Percentiles rank a stretch among this genome's conserved stretches.
Conservation (phyloP, 2,113 vertebrate genomes). For the Caranx melampygus region DNA sequence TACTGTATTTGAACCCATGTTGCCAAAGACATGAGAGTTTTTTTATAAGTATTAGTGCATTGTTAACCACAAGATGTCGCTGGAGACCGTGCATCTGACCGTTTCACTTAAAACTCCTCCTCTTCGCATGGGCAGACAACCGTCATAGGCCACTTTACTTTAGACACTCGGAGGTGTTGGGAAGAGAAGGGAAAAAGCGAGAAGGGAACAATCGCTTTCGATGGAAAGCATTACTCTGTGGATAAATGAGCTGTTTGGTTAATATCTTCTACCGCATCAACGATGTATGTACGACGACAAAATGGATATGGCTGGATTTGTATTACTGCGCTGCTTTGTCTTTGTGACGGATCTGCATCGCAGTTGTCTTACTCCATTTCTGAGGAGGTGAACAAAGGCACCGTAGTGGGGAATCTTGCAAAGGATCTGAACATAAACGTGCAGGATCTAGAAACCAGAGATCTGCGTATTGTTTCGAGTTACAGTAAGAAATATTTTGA, state of each 20-base stretch:
- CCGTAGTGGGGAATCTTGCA: constrained; percentile 74
- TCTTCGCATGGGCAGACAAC: too few relatives aligned
- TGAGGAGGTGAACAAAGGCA: constrained; percentile 78
- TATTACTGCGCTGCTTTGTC: constrained; percentile 39
- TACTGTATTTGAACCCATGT: too few relatives aligned
- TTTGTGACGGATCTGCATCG: constrained; percentile 26
- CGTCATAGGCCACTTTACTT: too few relatives aligned
- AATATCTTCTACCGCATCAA: not conserved
- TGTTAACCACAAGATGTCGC: too few relatives aligned
- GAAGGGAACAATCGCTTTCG: not conserved
- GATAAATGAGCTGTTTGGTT: not conserved
- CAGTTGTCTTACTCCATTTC: constrained; percentile 76
- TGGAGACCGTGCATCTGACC: too few relatives aligned
- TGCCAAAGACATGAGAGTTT: too few relatives aligned
- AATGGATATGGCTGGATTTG: constrained; percentile 3
- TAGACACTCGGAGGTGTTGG: not conserved
- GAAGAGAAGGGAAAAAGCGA: not conserved
- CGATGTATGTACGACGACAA: constrained; percentile 14
- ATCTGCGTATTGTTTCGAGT: constrained; percentile 62
- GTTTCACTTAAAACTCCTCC: too few relatives aligned
- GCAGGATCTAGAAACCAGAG: constrained; percentile 60
- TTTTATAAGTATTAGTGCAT: too few relatives aligned
- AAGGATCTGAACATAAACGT: constrained; percentile 76
- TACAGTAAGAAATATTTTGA: constrained; percentile 69
- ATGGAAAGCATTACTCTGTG: rapidly evolving